Percentiles rank a stretch among this genome's conserved stretches.
phyloP scores from a whole-genome alignment of 1,140 invertebrate genomes.

The Hypsibius dujardini region DNA sequence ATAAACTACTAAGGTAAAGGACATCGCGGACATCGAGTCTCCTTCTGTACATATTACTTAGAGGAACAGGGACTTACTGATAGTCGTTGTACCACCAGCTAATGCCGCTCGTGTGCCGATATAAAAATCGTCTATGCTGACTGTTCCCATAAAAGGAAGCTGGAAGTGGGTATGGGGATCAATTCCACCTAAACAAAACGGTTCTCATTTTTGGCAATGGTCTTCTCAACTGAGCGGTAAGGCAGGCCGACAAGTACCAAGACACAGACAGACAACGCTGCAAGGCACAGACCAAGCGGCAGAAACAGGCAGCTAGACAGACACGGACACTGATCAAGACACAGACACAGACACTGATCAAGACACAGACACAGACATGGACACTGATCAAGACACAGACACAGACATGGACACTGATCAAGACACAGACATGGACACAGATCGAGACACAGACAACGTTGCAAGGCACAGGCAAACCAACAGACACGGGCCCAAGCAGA shows the following conservation, averaged over 20 bases:
- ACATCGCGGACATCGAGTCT: background rate
- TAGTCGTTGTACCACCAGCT: constrained; percentile 75
- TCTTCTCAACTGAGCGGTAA: too few species aligned
- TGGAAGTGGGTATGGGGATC: constrained; percentile 76
- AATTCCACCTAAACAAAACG: constrained; percentile 46
- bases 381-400: too few species aligned
- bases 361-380: background rate
- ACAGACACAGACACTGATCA: too few species aligned
- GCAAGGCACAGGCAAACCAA: too few species aligned
- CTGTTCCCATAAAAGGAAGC: constrained; percentile 62
- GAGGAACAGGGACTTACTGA: constrained; percentile 40
- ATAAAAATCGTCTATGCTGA: constrained; percentile 69
- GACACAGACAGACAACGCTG: too few species aligned
- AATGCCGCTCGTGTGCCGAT: constrained; percentile 67
- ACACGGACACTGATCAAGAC: too few species aligned
- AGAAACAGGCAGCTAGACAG: constrained; percentile 23
- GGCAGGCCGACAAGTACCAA: too few species aligned
- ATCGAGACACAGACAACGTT: too few species aligned
- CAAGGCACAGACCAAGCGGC: background rate
- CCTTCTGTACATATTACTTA: constrained; percentile 3
- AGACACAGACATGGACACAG: too few species aligned
- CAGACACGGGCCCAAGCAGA: too few species aligned
- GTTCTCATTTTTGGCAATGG: constrained; percentile 19
- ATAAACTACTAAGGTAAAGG: constrained; percentile 20
- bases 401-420: too few species aligned